These are phyloP conservation scores for Oxyruncus cristatus DNA, from an alignment of 2,113 vertebrate genomes.

Conservation along the genomic window DNA sequence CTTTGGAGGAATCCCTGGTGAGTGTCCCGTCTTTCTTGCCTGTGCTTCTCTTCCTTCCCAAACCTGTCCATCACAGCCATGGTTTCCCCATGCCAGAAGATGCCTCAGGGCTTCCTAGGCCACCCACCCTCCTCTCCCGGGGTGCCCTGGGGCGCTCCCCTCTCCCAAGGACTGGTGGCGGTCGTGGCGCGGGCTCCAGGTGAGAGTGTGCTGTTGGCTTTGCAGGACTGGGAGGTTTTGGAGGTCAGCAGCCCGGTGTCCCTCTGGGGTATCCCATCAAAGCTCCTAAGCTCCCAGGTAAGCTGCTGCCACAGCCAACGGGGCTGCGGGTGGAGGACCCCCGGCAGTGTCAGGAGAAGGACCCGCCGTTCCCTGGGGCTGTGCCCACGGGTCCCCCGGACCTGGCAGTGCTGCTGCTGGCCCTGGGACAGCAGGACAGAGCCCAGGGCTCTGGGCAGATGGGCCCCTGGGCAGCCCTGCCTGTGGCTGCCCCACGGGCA, in stretches of 20 bases:
- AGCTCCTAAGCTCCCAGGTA: constrained; percentile 91
- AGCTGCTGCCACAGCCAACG: constrained; percentile 12
- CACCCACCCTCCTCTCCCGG: neutral
- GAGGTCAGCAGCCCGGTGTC: constrained; percentile 87
- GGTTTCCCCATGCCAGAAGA: neutral
- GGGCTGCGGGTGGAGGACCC: neutral
- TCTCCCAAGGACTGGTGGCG: neutral
- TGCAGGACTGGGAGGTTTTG: constrained; percentile 81
- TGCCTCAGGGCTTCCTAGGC: neutral
- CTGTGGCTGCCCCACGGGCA: neutral
- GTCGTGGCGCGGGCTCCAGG: neutral
- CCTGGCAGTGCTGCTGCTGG: neutral
- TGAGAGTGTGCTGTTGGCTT: constrained; percentile 50
- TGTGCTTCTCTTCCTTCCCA: constrained; percentile 15
- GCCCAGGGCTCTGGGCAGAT: neutral
- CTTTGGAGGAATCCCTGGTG: constrained; percentile 78
- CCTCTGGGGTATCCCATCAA: constrained; percentile 96
- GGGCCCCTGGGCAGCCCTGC: neutral
- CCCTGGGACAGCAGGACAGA: neutral
- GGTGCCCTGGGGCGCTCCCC: neutral
- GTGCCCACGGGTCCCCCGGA: neutral
- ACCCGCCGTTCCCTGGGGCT: neutral
- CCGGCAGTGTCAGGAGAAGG: neutral
- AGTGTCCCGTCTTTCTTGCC: neutral
- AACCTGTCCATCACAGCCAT: neutral